Conservation (phyloP, 2,797 vertebrate genomes). For the Nyctibius grandis region DNA sequence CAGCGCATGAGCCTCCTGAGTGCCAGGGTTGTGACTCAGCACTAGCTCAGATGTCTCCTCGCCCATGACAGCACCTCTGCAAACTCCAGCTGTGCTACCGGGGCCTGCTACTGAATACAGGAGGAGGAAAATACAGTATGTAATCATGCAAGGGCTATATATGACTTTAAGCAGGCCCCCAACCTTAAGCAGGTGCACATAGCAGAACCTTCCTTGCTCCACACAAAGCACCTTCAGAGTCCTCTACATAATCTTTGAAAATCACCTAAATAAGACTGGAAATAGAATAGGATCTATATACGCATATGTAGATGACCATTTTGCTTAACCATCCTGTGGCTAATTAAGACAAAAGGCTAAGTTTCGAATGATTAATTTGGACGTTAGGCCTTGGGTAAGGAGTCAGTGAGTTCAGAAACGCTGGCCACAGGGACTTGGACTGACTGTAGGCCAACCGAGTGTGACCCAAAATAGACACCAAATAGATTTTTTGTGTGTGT, state of each 20-base stretch:
- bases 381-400: not conserved
- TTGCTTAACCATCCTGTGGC: not conserved
- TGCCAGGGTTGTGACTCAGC: not conserved
- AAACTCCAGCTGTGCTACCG: not conserved
- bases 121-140: not conserved
- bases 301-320: not conserved
- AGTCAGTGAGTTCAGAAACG: not conserved
- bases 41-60: not conserved
- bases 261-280: not conserved
- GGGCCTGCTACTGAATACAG: not conserved
- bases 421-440: not conserved
- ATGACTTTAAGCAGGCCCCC: not conserved
- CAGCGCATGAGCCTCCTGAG: rapidly evolving
- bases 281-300: not conserved
- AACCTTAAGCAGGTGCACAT: not conserved
- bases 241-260: not conserved
- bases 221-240: not conserved
- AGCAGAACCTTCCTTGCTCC: not conserved
- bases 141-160: not conserved
- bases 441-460: not conserved
- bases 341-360: not conserved
- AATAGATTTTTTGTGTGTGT: not conserved
- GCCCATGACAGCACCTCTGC: not conserved
- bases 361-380: not conserved
- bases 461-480: not conserved